Evolutionary conservation across 2,797 vertebrate species (phyloP), one percentile per base, ranked within the genome.

Genomic region (Urocyon cinereoargenteus): DNA sequence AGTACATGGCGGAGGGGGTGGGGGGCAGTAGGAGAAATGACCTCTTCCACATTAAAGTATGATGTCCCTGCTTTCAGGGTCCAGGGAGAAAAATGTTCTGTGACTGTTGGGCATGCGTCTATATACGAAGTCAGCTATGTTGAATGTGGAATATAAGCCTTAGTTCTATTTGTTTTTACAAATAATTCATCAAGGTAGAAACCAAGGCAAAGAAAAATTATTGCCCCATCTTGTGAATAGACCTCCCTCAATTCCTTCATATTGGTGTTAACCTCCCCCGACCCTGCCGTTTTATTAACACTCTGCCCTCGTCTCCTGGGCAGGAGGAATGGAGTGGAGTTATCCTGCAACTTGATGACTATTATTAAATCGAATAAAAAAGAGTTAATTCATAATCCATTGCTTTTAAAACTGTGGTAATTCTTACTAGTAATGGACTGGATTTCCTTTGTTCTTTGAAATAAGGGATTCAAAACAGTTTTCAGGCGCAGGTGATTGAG

Each of bases 391-490:
- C n/a, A 15, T 73, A 62, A 34, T 57, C 28, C 94, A 64, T 81
- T 91, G 68, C 77, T 86, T 77, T 94, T 61, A 51, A 86, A 81
- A 57, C 59, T 59, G 34, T 82, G 24, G 36, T 81, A n/a, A 77
- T 77, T 86, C 66, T 66, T 49, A 16, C 26, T 34, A 4, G 18
- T 51, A 14, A 36, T 53, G 24, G 51, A n/a, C 57, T 75, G 53
- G 49, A 57, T 86, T 86, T 90, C 16, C 57, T 79, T 82, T 82
- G 70, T 55, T 62, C 45, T 70, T 34, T 88, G 72, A 96, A 95
- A 62, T 62, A 28, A 91, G 53, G 28, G 34, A 40, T 45, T 93
- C 70, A 40, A 92, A 78, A 85, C 28, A 86, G 77, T 31, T 86
- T 40, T 51, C 62, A 11, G 70, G 21, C 18, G 22, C 6, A 31